These are phyloP conservation scores for Cephus pygmeus DNA, from an alignment of 2,888 invertebrate genomes.

Conservation along the genomic window DNA sequence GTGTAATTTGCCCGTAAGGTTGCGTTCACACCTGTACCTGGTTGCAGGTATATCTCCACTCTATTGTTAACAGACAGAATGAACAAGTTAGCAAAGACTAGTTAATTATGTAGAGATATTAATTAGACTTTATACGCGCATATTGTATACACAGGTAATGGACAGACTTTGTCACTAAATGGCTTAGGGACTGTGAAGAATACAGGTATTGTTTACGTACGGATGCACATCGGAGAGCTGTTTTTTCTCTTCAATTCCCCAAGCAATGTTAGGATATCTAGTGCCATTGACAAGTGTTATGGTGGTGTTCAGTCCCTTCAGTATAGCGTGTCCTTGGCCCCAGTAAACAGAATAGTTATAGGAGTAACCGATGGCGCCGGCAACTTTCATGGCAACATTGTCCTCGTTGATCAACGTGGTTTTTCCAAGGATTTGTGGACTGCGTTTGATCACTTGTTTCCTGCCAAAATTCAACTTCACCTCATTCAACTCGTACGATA, in stretches of 20 bases:
- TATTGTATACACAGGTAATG: not conserved
- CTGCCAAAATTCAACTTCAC: slow-evolving; percentile 72
- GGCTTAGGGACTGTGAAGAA: not conserved
- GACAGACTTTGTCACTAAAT: not conserved
- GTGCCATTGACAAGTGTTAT: slow-evolving; percentile 73
- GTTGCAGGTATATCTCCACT: slow-evolving; percentile 75
- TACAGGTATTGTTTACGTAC: slow-evolving; percentile 47
- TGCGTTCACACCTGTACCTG: slow-evolving; percentile 86
- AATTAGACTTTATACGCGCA: not conserved
- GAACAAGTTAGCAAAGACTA: not conserved
- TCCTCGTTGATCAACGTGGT: slow-evolving; percentile 67
- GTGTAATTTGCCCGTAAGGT: slow-evolving; percentile 80
- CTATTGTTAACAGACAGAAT: slow-evolving; percentile 52
- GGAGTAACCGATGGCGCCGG: slow-evolving; percentile 79
- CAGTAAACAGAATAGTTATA: slow-evolving; percentile 80
- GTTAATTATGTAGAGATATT: not conserved
- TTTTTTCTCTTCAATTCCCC: slow-evolving; percentile 73
- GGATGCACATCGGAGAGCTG: slow-evolving; percentile 69
- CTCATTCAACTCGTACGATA: slow-evolving; percentile 78
- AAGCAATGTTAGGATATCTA: slow-evolving; percentile 72
- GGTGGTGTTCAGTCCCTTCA: slow-evolving; percentile 76
- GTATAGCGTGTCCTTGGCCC: slow-evolving; percentile 82
- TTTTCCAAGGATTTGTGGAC: slow-evolving; percentile 57
- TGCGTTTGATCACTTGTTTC: slow-evolving; percentile 66
- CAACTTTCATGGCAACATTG: slow-evolving; percentile 73